phyloP scores from a whole-genome alignment of 64 coral and sea anemone genomes.

The Platygyra sinensis region DNA sequence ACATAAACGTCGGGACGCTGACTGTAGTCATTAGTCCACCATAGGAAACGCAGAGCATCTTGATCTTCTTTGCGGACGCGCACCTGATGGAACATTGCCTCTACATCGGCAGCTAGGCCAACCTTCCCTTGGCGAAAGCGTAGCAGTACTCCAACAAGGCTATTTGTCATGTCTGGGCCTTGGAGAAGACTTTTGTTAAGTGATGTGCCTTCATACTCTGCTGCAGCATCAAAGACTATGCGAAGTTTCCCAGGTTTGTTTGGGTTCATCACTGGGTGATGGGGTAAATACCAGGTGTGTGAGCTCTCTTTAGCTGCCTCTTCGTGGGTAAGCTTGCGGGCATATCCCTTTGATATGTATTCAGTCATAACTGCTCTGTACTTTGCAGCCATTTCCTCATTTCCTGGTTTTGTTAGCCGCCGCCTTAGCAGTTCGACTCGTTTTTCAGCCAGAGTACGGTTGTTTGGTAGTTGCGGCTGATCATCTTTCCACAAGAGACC shows the following conservation, averaged over 20 bases:
- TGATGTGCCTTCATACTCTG: no score
- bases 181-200: no score
- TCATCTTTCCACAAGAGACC: conserved; percentile 38
- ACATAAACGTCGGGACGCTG: no score
- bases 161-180: conserved; percentile 36
- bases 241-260: conserved; percentile 75
- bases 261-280: no score
- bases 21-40: no score
- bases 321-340: not conserved
- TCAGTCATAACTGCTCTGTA: no score
- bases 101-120: conserved; percentile 26
- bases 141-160: conserved; percentile 44
- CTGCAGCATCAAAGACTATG: no score
- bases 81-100: conserved; percentile 71
- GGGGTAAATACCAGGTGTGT: conserved; percentile 40
- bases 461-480: conserved; percentile 55
- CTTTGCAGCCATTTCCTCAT: conserved; percentile 39
- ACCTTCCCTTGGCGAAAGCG: conserved; percentile 32
- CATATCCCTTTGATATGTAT: conserved; percentile 8
- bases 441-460: conserved; percentile 20
- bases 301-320: not conserved
- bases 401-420: conserved; percentile 32
- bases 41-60: no score
- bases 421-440: conserved; percentile 21
- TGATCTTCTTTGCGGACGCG: no score